These are phyloP conservation scores for Trichogramma evanescens DNA, from an alignment of 2,888 invertebrate species.

Conservation along the genomic window DNA sequence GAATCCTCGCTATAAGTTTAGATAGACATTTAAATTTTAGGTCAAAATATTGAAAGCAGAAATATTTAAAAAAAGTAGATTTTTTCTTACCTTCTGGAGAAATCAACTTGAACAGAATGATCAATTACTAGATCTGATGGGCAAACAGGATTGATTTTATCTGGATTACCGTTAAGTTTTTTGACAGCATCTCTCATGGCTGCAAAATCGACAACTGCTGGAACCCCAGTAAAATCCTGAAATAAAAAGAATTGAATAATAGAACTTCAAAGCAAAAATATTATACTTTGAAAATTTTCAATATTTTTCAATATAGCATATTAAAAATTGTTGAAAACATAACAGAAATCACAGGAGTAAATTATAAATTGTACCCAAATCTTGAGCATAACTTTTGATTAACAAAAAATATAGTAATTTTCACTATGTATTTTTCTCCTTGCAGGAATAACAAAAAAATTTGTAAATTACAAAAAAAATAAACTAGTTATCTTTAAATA, in stretches of 20 bases:
- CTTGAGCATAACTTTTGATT: no score
- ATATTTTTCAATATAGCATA: no score
- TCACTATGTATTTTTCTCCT: not conserved
- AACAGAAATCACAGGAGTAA: no score
- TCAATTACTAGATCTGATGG: slow-evolving; percentile 97
- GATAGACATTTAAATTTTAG: slow-evolving; percentile 1
- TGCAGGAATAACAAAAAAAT: not conserved
- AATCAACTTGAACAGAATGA: slow-evolving; percentile 97
- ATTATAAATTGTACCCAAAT: no score
- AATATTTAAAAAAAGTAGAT: slow-evolving; percentile 1
- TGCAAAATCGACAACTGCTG: slow-evolving; percentile 97
- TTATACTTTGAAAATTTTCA: no score
- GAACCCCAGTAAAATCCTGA: slow-evolving; percentile 91
- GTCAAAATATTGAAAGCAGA: slow-evolving; percentile 4
- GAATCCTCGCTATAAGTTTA: slow-evolving; percentile 66
- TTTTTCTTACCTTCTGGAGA: slow-evolving; percentile 52
- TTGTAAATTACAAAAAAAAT: no score
- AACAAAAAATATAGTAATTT: no score
- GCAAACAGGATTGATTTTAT: slow-evolving; percentile 93
- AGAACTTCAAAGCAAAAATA: not conserved
- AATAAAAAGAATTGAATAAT: slow-evolving; percentile 1
- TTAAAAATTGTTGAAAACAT: no score
- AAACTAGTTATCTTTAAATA: no score
- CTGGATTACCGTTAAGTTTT: slow-evolving; percentile 76
- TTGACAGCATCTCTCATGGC: slow-evolving; percentile 96